phyloP scores from a whole-genome alignment of 1,140 invertebrate species.

The Brachionus asplanchnoidis region DNA sequence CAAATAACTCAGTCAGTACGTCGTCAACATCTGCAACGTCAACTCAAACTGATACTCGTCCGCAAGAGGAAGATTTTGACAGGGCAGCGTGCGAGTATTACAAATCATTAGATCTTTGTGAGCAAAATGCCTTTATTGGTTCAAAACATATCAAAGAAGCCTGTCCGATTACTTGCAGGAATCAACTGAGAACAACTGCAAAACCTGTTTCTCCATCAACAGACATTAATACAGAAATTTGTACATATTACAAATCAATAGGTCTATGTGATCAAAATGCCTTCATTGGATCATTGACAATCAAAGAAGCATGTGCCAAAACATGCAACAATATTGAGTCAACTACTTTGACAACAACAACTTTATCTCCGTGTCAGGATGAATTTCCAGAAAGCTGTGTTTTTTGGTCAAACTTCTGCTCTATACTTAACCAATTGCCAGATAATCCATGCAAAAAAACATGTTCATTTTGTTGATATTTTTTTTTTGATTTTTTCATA shows the following conservation, averaged over 20 bases:
- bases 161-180: not conserved
- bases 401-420: not conserved
- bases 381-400: not conserved
- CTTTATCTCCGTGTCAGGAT: not conserved
- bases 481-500: not conserved
- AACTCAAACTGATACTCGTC: not conserved
- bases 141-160: not conserved
- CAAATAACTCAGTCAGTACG: not conserved
- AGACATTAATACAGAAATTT: not conserved
- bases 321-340: not conserved
- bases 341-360: too few relatives aligned
- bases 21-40: too few relatives aligned
- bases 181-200: not conserved
- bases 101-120: not conserved
- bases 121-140: not conserved
- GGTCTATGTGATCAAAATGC: not conserved
- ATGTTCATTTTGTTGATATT: not conserved
- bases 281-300: not conserved
- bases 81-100: not conserved
- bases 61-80: not conserved
- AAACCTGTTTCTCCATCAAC: not conserved
- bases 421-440: not conserved
- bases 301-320: not conserved
- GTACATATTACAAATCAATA: not conserved
- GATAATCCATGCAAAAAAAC: constrained; percentile 14